Percentiles rank a stretch among this genome's conserved stretches.
Evolutionary conservation across 2,888 invertebrate genomes (phyloP).

Genomic region (Acleris emargana): DNA sequence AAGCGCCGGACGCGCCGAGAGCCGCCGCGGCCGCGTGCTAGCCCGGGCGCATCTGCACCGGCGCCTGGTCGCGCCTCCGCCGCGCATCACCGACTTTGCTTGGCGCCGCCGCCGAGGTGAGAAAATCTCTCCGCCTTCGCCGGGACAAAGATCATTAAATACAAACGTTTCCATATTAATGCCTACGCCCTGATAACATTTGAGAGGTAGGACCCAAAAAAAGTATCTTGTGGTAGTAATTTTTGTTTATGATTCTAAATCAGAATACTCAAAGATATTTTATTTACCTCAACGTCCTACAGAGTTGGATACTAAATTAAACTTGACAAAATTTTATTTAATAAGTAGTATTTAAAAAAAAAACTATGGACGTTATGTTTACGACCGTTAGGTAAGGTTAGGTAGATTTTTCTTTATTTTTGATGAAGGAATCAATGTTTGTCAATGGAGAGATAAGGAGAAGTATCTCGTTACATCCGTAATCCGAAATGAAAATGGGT

Average conservation of each 20-base stretch:
- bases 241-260: too few species aligned
- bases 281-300: too few species aligned
- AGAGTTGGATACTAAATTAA: too few species aligned
- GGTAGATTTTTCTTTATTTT: background rate
- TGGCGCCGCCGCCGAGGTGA: constrained; percentile 77
- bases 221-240: too few species aligned
- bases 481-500: constrained; percentile 61
- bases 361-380: too few species aligned
- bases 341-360: too few species aligned
- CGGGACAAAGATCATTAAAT: constrained; percentile 42
- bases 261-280: too few species aligned
- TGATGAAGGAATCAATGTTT: constrained; percentile 14
- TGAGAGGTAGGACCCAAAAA: background rate
- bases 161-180: constrained; percentile 7
- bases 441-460: constrained; percentile 19
- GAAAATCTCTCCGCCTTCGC: constrained; percentile 68
- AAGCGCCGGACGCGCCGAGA: too few species aligned
- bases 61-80: constrained; percentile 20
- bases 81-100: constrained; percentile 19
- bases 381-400: background rate
- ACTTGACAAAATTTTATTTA: too few species aligned
- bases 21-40: constrained; percentile 4
- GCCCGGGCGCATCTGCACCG: constrained; percentile 16
- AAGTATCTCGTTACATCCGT: constrained; percentile 38
- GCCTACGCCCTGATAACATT: constrained; percentile 39